Evolutionary conservation across 2,888 invertebrate genomes (phyloP), one percentile per base, ranked within the genome.

Genomic region (Calephelis perditalis): DNA sequence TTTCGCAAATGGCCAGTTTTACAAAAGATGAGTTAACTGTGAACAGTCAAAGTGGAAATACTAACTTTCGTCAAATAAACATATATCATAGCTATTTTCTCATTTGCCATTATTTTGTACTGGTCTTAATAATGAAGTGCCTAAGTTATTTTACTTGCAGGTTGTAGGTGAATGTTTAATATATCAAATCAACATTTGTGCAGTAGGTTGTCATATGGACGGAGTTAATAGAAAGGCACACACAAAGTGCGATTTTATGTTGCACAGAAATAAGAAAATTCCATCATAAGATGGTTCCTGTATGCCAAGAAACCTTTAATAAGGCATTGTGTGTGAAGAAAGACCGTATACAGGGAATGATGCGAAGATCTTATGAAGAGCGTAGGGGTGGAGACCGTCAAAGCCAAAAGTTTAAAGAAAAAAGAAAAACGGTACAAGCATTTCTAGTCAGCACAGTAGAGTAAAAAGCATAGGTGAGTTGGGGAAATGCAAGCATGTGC

Each of bases 281-380:
- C 45, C 45, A 45, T 10, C 45, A 45, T 10, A 45, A 45, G 45
- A 45, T 45, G 45, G 10, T 45, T 10, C 45, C 45, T 45, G 45
- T 45, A 10, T 45, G 3, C 8, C 10, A 45, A 45, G 10, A 45
- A 8, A 45, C 10, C 45, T 45, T 45, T 26, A 26, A 7, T 45
- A 45, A 45, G 45, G 45, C 8, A 35, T 36, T 46, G 12, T 45
- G 57, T 46, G n/a, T 46, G 36, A 57, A 46, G n/a, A 57, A 47
- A 57, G 57, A 57, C 46, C 57, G 47, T 35, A 57, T 57, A 57
- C 47, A 57, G 35, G 46, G 46, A 46, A 36, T 57, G 7, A 46
- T 57, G 57, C 36, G 36, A 46, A 45, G 57, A 57, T 57, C 36
- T 57, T 36, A 47, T 57, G 35, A 57, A 45, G 57, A 57, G 46